These are phyloP conservation scores for Chymomyza procnemis DNA, from an alignment of 2,888 invertebrate genomes.

Conservation along the genomic window DNA sequence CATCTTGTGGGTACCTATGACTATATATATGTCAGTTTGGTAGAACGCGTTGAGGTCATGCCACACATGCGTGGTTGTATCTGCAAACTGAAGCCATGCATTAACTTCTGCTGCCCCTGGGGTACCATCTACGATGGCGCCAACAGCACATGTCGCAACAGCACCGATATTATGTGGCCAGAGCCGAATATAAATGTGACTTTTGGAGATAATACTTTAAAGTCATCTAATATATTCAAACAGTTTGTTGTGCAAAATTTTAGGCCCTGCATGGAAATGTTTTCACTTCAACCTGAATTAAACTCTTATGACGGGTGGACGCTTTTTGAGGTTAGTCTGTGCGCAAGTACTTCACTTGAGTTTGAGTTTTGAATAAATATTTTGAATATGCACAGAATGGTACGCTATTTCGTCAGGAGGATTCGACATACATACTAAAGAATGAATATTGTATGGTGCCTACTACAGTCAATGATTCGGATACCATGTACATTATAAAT, in stretches of 20 bases:
- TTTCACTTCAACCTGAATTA: slow-evolving; percentile 52
- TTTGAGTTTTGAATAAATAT: neutral
- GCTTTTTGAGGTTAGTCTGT: slow-evolving; percentile 58
- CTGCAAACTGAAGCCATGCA: slow-evolving; percentile 75
- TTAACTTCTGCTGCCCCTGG: slow-evolving; percentile 76
- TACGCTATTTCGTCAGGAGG: slow-evolving; percentile 64
- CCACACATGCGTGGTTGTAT: slow-evolving; percentile 76
- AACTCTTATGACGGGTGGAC: slow-evolving; percentile 54
- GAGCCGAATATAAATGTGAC: slow-evolving; percentile 66
- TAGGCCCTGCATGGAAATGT: slow-evolving; percentile 57
- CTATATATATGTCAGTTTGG: slow-evolving; percentile 57
- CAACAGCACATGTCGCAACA: slow-evolving; percentile 31
- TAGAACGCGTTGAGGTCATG: slow-evolving; percentile 52
- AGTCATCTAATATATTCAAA: slow-evolving; percentile 49
- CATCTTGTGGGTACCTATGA: slow-evolving; percentile 68
- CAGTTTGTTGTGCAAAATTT: slow-evolving; percentile 65
- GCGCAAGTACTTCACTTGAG: neutral
- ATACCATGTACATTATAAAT: slow-evolving; percentile 58
- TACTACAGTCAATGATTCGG: slow-evolving; percentile 51
- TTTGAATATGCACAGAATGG: slow-evolving; percentile 58
- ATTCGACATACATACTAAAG: slow-evolving; percentile 51
- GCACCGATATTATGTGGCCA: slow-evolving; percentile 59
- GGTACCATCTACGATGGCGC: slow-evolving; percentile 39
- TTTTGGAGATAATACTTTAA: slow-evolving; percentile 33
- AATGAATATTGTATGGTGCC: slow-evolving; percentile 72